phyloP scores from a whole-genome alignment of 2,113 vertebrate species.

The Lucifuga dentata region DNA sequence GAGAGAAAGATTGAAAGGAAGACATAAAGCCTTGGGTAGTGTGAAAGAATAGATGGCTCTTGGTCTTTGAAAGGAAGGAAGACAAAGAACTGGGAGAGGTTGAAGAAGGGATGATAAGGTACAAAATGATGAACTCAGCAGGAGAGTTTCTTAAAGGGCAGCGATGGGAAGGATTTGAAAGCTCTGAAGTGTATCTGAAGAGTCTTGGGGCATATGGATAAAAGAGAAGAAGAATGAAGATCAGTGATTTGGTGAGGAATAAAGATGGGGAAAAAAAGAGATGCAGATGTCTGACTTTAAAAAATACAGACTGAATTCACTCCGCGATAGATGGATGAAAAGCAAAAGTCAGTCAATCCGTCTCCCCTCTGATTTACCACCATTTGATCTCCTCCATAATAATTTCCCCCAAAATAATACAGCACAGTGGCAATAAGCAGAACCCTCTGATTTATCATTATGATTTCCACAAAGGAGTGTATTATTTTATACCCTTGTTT shows the following conservation, averaged over 20 bases:
- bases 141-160: conserved; percentile 44
- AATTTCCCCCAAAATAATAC: conserved; percentile 39
- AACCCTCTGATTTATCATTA: conserved; percentile 36
- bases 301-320: conserved; percentile 30
- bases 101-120: conserved; percentile 58
- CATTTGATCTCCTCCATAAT: neutral
- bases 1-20: conserved; percentile 39
- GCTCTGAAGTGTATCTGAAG: conserved; percentile 42
- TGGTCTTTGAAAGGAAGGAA: conserved; percentile 48
- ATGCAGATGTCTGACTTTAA: conserved; percentile 11
- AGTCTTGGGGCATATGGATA: conserved; percentile 33
- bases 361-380: conserved; percentile 27
- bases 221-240: conserved; percentile 35
- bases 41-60: conserved; percentile 47
- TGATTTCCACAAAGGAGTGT: conserved; percentile 32
- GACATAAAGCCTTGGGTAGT: conserved; percentile 42
- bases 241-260: conserved; percentile 29
- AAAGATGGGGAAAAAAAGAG: conserved; percentile 52
- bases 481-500: conserved; percentile 50
- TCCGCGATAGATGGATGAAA: too few species aligned
- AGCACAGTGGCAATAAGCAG: neutral
- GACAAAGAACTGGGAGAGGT: conserved; percentile 57
- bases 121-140: conserved; percentile 63
- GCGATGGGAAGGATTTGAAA: conserved; percentile 40
- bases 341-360: conserved; percentile 13